These are phyloP conservation scores for Enteromius trimaculatus DNA, from an alignment of 2,797 vertebrate genomes.

Conservation along the genomic window DNA sequence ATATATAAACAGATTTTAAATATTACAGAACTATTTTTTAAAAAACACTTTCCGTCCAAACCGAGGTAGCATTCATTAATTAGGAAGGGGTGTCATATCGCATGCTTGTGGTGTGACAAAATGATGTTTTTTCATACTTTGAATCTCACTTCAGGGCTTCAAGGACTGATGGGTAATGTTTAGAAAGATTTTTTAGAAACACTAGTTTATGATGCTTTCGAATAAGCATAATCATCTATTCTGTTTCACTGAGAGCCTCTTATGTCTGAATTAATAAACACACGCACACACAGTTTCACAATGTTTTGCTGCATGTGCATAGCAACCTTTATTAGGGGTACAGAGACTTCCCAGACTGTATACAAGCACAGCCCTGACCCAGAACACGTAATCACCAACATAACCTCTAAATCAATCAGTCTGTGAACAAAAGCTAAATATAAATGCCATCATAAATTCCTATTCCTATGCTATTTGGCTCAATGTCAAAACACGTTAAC, in stretches of 20 bases:
- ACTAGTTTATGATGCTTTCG: not conserved
- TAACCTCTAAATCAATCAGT: not conserved
- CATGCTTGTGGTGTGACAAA: not conserved
- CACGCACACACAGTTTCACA: not conserved
- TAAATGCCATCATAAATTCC: constrained; percentile 1
- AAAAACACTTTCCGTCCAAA: not conserved
- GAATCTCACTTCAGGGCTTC: not conserved
- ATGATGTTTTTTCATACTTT: not conserved
- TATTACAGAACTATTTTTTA: not conserved
- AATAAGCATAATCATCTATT: too few relatives aligned
- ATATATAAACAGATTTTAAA: not conserved
- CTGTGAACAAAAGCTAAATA: constrained; percentile 4
- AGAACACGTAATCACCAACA: constrained; percentile 1
- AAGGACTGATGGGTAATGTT: not conserved
- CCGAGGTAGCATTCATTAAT: not conserved
- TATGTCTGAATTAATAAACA: not conserved
- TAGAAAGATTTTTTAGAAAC: not conserved
- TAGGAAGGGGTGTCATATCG: not conserved
- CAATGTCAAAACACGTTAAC: not conserved
- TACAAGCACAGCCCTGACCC: not conserved
- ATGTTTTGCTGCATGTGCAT: not conserved
- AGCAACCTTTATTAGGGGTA: not conserved
- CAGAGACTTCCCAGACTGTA: not conserved
- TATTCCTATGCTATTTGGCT: not conserved
- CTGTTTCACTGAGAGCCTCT: not conserved